Base-by-base conservation (phyloP, 2,113 vertebrate genomes). In the Lophius piscatorius region DNA sequence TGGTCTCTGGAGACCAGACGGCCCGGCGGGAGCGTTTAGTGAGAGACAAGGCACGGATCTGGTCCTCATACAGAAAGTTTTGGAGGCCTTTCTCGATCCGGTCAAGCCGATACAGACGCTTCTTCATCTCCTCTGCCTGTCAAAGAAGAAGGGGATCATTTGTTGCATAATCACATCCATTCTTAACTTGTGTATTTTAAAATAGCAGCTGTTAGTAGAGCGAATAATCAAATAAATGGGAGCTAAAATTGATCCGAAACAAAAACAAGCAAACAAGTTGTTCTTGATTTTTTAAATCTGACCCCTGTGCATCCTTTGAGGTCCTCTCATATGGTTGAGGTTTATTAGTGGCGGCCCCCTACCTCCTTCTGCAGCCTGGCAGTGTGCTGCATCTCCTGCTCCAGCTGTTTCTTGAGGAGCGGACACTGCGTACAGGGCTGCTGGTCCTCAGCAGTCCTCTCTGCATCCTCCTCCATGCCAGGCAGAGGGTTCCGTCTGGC, bases 51-150 rank as follows among this genome's bases (percentile, higher is more conserved):
- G 92, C 91, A 0, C 92, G 89, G 39, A 93, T 88, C 79, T 93
- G 92, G 55, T 93, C 92, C 76, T 93, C 92, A 2, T 71, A 91
- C 50, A 93, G 77, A 40, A 93, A 93, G 79, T 84, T 90, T 70
- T 91, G 91, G 10, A 93, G 88, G 18, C 92, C 90, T 59, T 88
- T 92, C 63, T 93, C 92, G 6, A 93, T 89, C 17, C 88, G 87
- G 58, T 90, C 87, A 2, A 92, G 90, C 4, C 88, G 82, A 69
- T 88, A 89, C n/a, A 93, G 83, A 1, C 90, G 89, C 55, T 90
- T 92, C 83, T 91, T 93, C 92, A 93, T 92, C 76, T 91, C 91
- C 63, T 91, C 91, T 14, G 84, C 90, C 92, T 93, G 73, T 22
- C 3, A 47, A 18, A 55, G 1, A 63, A 23, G 2, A 38, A 11